Base-by-base conservation (phyloP, 2,888 invertebrate species). In the Acleris holmiana region DNA sequence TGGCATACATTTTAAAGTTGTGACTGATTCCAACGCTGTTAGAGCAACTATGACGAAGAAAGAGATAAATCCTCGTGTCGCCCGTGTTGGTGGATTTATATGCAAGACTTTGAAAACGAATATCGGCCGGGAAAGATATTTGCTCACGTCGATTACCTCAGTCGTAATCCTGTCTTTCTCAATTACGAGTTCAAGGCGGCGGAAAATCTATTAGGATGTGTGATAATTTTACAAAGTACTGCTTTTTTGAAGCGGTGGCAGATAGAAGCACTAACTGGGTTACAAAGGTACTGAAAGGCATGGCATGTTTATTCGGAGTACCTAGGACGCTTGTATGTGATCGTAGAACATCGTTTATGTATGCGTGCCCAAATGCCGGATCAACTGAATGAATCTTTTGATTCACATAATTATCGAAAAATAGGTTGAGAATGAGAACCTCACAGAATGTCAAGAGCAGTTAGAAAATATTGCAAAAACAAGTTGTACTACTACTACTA, bases 211-310 rank as follows among this genome's bases (percentile, higher is more conserved):
- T 21, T 49, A 6, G 21, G 23, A 48, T 48, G 23, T 21, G n/a
- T n/a, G n/a, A n/a, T n/a, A n/a, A n/a, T 18, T 47, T 47, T 18
- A 47, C 47, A 18, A 47, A 47, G 17, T 47, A 47, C 47, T 47
- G 47, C 18, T 47, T 47, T 47, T 18, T 47, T 0, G 19, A 47
- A 47, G 47, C 18, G 18, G 47, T 47, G 47, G 47, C 47, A 10
- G 47, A 47, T 29, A 47, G 19, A 10, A 47, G 47, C 18, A 47
- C 47, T 10, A 47, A 47, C 8, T 13, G 18, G 17, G 47, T 47
- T 10, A 29, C 10, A 8, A 29, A 29, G 3, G 13, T 29, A 29
- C 2, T 29, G 29, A 29, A 29, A 29, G 10, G 29, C 29, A 29
- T 29, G 29, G 29, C 29, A 10, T 29, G 10, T 29, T 3, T 29